Evolutionary conservation across 2,888 invertebrate genomes (phyloP).

Genomic region (Dasypogon diadema): DNA sequence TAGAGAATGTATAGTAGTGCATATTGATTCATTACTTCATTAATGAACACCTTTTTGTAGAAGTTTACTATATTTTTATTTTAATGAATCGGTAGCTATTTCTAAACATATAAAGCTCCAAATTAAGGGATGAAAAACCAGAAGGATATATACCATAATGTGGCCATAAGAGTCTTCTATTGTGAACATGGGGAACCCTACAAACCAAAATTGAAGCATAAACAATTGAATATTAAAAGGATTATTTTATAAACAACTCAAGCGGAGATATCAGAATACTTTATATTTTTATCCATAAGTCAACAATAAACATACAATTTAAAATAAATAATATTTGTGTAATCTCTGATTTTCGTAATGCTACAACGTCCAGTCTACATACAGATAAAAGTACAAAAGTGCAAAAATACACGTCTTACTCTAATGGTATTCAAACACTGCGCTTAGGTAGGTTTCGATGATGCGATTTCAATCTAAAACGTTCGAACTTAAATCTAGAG

Average conservation of each 20-base stretch:
- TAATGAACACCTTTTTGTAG: no score
- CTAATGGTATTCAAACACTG: not conserved
- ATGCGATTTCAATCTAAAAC: slow-evolving; percentile 1
- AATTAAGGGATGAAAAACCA: no score
- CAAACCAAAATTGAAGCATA: no score
- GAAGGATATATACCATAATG: no score
- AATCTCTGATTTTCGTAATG: slow-evolving; percentile 4
- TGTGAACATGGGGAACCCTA: no score
- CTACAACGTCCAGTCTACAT: slow-evolving; percentile 9
- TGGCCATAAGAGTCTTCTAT: no score
- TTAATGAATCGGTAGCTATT: no score
- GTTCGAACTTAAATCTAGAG: not conserved
- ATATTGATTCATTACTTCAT: no score
- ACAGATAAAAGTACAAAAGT: slow-evolving; percentile 35
- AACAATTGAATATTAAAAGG: no score
- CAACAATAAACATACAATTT: slow-evolving; percentile 25
- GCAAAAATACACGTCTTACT: slow-evolving; percentile 17
- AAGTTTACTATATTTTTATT: no score
- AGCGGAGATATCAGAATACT: not conserved
- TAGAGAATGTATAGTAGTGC: no score
- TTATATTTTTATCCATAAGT: not conserved
- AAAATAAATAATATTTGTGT: slow-evolving; percentile 37
- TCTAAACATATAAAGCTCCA: no score
- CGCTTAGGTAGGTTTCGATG: not conserved
- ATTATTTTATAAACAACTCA: slow-evolving; percentile 12